Evolutionary conservation across 2,113 vertebrate genomes (phyloP).

Genomic region (Emydocephalus ijimae): DNA sequence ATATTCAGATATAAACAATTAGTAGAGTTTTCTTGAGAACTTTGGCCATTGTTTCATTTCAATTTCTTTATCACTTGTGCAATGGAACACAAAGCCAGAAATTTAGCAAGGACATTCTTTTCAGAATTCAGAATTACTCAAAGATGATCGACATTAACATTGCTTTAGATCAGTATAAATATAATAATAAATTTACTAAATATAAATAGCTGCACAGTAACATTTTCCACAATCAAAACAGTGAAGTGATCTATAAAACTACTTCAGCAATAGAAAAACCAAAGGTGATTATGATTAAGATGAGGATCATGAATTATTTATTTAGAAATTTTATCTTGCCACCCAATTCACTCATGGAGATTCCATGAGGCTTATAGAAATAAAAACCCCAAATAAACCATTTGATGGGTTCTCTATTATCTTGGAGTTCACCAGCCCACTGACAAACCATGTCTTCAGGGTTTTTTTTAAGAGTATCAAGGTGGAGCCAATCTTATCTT

Average conservation of each 20-base stretch:
- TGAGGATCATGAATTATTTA: background rate
- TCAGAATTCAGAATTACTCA: background rate
- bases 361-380: background rate
- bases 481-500: background rate
- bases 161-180: background rate
- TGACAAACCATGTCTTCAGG: background rate
- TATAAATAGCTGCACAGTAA: background rate
- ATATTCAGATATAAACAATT: background rate
- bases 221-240: background rate
- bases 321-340: background rate
- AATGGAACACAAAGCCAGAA: background rate
- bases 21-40: background rate
- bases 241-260: background rate
- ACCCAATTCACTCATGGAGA: background rate
- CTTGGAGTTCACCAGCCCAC: background rate
- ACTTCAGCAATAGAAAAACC: background rate
- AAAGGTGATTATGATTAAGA: background rate
- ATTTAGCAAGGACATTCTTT: background rate
- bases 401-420: background rate
- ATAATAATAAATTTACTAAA: background rate
- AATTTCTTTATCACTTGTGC: background rate
- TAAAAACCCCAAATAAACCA: background rate
- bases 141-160: background rate
- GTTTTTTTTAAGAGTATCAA: background rate
- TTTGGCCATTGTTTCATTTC: background rate